Evolutionary conservation across 2,113 vertebrate species (phyloP).

Genomic region (Bos javanicus): DNA sequence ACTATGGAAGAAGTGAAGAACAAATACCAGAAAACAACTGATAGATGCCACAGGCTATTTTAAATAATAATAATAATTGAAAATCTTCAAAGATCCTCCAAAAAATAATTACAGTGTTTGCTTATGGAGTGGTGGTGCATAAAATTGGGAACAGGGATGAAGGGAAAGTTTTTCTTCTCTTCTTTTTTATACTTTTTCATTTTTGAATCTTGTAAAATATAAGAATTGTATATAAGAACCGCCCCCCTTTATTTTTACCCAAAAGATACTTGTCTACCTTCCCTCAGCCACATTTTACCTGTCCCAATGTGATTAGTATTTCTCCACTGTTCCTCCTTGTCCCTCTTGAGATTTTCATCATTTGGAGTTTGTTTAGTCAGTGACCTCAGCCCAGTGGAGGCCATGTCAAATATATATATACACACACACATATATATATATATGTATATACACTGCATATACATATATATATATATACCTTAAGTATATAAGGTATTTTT

Average conservation of each 20-base stretch:
- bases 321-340: neutral
- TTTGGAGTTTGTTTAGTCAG: neutral
- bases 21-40: neutral
- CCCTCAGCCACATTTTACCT: neutral
- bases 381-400: neutral
- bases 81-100: neutral
- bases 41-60: neutral
- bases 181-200: neutral
- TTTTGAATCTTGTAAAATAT: neutral
- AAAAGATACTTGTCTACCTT: neutral
- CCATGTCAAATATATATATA: neutral
- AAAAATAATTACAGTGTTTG: neutral
- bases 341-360: neutral
- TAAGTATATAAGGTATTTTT: neutral
- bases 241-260: neutral
- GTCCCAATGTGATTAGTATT: neutral
- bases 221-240: neutral
- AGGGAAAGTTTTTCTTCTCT: neutral
- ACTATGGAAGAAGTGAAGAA: neutral
- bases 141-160: neutral
- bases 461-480: neutral
- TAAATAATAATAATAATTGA: neutral
- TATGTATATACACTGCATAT: neutral
- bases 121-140: neutral
- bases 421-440: neutral